Evolutionary conservation across 1,140 invertebrate genomes (phyloP).

Genomic region (Pseudomyrmex flavicornis): DNA sequence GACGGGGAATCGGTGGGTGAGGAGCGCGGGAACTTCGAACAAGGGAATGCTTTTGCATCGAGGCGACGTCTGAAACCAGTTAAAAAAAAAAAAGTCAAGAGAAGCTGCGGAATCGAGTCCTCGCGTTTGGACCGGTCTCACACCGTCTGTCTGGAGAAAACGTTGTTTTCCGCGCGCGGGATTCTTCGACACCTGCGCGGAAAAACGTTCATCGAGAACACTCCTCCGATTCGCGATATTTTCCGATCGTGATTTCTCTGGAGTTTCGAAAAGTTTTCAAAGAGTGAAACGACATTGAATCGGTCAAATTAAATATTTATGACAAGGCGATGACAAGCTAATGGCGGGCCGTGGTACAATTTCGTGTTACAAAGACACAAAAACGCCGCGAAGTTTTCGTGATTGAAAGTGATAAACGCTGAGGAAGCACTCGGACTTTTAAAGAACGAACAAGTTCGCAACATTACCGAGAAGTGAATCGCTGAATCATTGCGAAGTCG

Average conservation of each 20-base stretch:
- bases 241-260: slow-evolving; percentile 41
- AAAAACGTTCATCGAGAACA: background rate
- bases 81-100: slow-evolving; percentile 59
- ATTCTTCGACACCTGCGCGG: background rate
- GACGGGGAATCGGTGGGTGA: slow-evolving; percentile 46
- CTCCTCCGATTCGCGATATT: slow-evolving; percentile 16
- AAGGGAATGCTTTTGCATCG: slow-evolving; percentile 79
- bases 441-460: slow-evolving; percentile 13
- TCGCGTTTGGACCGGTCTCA: slow-evolving; percentile 6
- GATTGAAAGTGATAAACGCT: slow-evolving; percentile 27
- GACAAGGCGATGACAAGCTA: slow-evolving; percentile 15
- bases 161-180: background rate
- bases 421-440: background rate
- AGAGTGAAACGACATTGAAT: background rate
- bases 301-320: slow-evolving; percentile 38
- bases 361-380: slow-evolving; percentile 2
- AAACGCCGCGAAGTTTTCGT: slow-evolving; percentile 24
- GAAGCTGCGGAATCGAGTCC: slow-evolving; percentile 65
- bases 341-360: slow-evolving; percentile 13
- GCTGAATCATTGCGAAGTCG: background rate
- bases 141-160: slow-evolving; percentile 22
- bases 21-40: slow-evolving; percentile 72
- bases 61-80: slow-evolving; percentile 63
- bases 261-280: slow-evolving; percentile 22
- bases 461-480: background rate